Conservation (phyloP, 2,888 invertebrate species). For the Harpalus rufipes region DNA sequence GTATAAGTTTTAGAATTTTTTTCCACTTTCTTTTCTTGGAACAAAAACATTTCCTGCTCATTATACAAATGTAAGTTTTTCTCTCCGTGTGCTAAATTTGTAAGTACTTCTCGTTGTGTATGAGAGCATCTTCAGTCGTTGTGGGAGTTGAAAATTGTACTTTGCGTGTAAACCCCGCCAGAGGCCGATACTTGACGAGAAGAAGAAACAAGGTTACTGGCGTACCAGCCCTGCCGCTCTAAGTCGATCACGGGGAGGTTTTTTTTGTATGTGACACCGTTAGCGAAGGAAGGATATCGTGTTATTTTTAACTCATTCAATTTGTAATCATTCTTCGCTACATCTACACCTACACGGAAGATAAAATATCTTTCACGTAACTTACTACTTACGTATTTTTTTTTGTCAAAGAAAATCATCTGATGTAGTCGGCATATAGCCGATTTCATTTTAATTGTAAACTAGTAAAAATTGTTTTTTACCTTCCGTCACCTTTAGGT, state of each 20-base stretch:
- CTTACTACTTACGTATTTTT: neutral
- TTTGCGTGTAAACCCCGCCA: neutral
- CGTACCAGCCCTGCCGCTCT: neutral
- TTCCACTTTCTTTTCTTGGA: neutral
- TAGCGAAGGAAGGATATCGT: neutral
- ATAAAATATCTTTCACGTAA: neutral
- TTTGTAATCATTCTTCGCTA: neutral
- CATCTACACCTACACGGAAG: neutral
- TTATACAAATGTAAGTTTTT: neutral
- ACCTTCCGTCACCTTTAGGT: too few species aligned
- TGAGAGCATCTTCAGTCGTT: neutral
- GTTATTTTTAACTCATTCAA: slow-evolving; percentile 3
- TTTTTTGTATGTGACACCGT: neutral
- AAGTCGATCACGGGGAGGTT: neutral
- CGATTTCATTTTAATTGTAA: too few species aligned
- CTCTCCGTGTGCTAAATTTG: neutral
- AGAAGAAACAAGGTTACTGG: neutral
- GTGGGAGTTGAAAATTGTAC: neutral
- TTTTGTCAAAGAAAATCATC: neutral
- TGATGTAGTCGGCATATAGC: too few species aligned
- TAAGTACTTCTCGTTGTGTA: neutral
- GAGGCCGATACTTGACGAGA: neutral
- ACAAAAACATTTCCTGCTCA: neutral
- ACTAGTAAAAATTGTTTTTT: too few species aligned
- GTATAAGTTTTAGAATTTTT: neutral